A percentile compares a stretch with the other conserved stretches of the same genome.
Conservation (phyloP, 2,113 vertebrate genomes). For the Azemiops feae region DNA sequence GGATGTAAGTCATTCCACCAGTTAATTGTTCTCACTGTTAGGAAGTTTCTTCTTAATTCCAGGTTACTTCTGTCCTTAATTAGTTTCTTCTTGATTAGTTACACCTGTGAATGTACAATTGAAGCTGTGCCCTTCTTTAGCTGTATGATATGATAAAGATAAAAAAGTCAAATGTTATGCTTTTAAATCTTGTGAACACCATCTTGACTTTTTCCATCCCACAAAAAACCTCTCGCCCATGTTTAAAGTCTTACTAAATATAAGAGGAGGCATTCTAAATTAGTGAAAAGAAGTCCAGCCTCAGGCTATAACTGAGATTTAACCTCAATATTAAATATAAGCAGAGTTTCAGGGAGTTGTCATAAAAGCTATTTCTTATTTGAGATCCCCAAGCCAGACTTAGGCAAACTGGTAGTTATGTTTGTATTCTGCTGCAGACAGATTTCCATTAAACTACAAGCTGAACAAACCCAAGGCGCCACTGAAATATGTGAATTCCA, state of each 20-base stretch:
- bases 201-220: not conserved
- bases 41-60: too few relatives aligned
- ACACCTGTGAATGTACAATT: not conserved
- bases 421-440: not conserved
- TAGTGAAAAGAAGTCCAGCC: not conserved
- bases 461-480: not conserved
- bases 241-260: not conserved
- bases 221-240: not conserved
- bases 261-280: not conserved
- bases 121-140: not conserved
- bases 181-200: not conserved
- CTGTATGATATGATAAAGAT: not conserved
- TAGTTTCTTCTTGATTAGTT: too few relatives aligned
- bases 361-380: not conserved
- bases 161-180: not conserved
- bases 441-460: not conserved
- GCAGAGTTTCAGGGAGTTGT: not conserved
- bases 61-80: too few relatives aligned
- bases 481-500: not conserved
- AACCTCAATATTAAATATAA: not conserved
- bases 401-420: not conserved
- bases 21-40: too few relatives aligned
- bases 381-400: not conserved
- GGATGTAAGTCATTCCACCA: too few relatives aligned
- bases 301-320: not conserved